Conservation (phyloP, 2,888 invertebrate genomes). For the Galerucella nymphaeae region DNA sequence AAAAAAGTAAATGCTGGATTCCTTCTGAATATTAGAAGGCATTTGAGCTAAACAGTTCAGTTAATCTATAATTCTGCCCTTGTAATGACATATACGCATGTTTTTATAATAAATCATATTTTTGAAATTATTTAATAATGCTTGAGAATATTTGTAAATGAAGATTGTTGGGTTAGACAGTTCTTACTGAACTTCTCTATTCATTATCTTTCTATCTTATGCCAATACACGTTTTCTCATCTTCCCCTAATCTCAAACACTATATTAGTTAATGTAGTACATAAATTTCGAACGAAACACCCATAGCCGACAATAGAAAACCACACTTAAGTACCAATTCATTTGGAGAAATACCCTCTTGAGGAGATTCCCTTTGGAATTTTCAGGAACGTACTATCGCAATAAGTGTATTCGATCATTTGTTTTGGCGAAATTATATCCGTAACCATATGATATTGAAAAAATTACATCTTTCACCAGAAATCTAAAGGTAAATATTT, state of each 20-base stretch:
- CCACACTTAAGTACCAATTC: slow-evolving; percentile 36
- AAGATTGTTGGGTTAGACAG: slow-evolving; percentile 16
- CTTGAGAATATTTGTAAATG: not conserved
- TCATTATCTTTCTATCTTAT: slow-evolving; percentile 44
- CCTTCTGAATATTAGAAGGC: not conserved
- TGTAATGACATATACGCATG: too few relatives aligned
- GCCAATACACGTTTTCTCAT: slow-evolving; percentile 45
- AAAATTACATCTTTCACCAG: too few relatives aligned
- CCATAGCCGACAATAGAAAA: slow-evolving; percentile 40
- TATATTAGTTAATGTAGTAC: slow-evolving; percentile 46
- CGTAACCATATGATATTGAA: too few relatives aligned
- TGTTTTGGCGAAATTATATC: too few relatives aligned
- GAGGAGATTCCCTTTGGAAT: slow-evolving; percentile 3
- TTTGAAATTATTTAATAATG: not conserved
- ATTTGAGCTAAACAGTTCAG: slow-evolving; percentile 20
- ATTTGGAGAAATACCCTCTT: slow-evolving; percentile 30
- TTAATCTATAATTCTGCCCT: not conserved
- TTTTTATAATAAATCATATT: too few relatives aligned
- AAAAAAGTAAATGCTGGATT: slow-evolving; percentile 17
- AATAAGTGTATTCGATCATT: not conserved
- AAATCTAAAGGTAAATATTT: too few relatives aligned
- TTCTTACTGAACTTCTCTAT: slow-evolving; percentile 33
- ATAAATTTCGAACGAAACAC: slow-evolving; percentile 46
- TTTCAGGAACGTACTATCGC: not conserved
- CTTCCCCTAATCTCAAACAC: slow-evolving; percentile 42